Conservation (phyloP, 2,888 invertebrate species). For the Microchrysa polita region DNA sequence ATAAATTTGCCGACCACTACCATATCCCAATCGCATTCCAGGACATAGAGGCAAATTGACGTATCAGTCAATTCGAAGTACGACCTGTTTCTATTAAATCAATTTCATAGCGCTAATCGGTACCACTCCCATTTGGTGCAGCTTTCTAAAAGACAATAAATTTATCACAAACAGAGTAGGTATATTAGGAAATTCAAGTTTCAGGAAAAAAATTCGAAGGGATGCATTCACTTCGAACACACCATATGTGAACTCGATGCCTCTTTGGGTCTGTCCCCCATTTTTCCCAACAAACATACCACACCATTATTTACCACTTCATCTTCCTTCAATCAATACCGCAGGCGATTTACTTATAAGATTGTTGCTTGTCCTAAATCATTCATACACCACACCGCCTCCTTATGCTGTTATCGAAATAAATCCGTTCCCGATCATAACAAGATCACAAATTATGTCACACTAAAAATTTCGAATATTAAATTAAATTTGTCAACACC, state of each 20-base stretch:
- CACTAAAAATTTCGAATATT: constrained; percentile 42
- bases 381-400: neutral
- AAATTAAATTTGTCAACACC: constrained; percentile 33
- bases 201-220: neutral
- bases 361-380: no score
- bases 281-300: neutral
- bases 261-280: neutral
- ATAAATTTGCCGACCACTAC: no score
- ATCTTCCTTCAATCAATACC: neutral
- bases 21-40: no score
- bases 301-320: no score
- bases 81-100: no score
- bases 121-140: no score
- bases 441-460: constrained; percentile 43
- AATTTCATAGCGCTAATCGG: no score
- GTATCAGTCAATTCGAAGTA: no score
- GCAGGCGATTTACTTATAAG: neutral
- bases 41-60: no score
- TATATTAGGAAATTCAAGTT: no score
- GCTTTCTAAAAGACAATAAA: no score
- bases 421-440: constrained; percentile 39
- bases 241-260: constrained; percentile 14
- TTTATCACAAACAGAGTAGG: no score
- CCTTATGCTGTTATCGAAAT: neutral
- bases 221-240: neutral